Evolutionary conservation across 2,888 invertebrate species (phyloP), one percentile per base, ranked within the genome.

Genomic region (Ectemnius cavifrons): DNA sequence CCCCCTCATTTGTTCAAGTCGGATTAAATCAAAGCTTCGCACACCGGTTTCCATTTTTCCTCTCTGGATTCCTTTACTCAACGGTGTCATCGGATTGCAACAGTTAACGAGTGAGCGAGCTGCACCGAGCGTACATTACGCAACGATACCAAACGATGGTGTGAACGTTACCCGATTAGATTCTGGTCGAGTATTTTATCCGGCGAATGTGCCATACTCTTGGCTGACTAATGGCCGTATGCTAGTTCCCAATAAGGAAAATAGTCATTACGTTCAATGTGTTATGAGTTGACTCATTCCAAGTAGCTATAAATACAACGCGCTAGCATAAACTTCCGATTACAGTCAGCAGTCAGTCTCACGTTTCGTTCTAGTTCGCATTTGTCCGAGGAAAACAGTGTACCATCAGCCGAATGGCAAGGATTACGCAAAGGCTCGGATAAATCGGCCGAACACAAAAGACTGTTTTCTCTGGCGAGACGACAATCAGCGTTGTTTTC

Each of bases 21-120:
- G 37, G 37, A 37, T 8, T 37, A 37, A 37, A 37, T 1, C 6
- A 11, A 37, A 11, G 37, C 37, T 37, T 11, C 23, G 23, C 14
- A 23, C 37, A 60, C 59, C 46, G 60, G 56, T 67, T 66, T 47
- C 46, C 37, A 14, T 60, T 16, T 27, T 60, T n/a, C 23, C 37
- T 28, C 45, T 23, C 20, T 14, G 47, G 18, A 62, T 46, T 45
- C 45, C 45, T 45, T 6, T n/a, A n/a, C 2, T 5, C 6, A 20
- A 45, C 16, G 23, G 14, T 23, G 27, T 23, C 18, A 18, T 18
- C 49, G 27, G 8, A 63, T 63, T 52, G 63, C 52, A 14, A 13
- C 63, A 63, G 23, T 28, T 37, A 47, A 14, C 49, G 23, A 52
- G 23, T 49, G 37, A 37, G 27, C 27, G 27, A 2, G 23, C 14